Base-by-base conservation (phyloP, 2,797 vertebrate species). In the Phataginus tricuspis region DNA sequence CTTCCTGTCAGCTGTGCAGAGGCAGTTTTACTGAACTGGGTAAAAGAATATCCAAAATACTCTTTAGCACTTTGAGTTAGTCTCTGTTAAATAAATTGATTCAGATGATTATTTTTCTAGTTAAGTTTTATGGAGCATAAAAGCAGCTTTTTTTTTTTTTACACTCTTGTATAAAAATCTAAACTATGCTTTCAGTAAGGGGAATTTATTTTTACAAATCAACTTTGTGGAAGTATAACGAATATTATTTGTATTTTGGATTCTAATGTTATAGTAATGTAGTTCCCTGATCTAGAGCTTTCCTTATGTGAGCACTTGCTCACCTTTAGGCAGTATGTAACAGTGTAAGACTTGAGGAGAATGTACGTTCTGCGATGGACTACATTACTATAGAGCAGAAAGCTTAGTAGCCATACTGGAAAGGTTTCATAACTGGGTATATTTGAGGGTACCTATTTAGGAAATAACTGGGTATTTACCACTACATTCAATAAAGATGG, bases 1-100 rank as follows among this genome's bases (percentile, higher is more conserved):
- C 91, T 98, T 98, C 96, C 96, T 97, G 98, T 96, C 97, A 97
- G 95, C 96, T 94, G 78, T 95, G 59, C 90, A 95, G 86, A 95
- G 90, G 86, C 79, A 55, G 11, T 97, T 94, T 83, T 88, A 94
- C 97, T 96, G 95, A 98, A 98, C 90, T 96, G 79, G 51, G 91
- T 91, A 85, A 96, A 97, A 94, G 16, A 45, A 95, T 23, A 42
- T 80, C 57, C 61, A 77, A 96, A 68, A 42, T 85, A 89, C 83
- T 77, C 91, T 98, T 91, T 79, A 10, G 87, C 90, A 55, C 69
- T 97, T 95, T 90, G 23, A 94, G 15, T 71, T 82, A 45, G 25
- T 75, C n/a, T 95, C 23, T 95, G 68, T 97, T 82, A 86, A 96
- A 86, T 93, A 23, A 86, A 68, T 55, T 96, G 63, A 84, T 71